Conservation (phyloP, 2,797 vertebrate species). For the Glossophaga mutica region DNA sequence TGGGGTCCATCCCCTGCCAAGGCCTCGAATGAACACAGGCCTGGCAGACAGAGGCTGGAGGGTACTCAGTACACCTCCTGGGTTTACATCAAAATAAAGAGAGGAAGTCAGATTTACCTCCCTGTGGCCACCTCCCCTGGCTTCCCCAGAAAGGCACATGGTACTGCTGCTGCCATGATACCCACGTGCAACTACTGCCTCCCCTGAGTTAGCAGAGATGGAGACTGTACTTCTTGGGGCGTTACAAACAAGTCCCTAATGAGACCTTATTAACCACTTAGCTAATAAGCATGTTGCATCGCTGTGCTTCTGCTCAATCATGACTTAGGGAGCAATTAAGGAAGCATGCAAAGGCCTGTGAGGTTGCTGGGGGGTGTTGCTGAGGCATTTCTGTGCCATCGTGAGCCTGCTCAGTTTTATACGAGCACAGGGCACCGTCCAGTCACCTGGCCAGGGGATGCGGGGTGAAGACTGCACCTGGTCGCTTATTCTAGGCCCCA, state of each 20-base stretch:
- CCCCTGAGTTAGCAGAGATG: neutral
- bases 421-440: neutral
- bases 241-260: slow-evolving; percentile 41
- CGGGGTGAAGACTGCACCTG: neutral
- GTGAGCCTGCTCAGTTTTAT: neutral
- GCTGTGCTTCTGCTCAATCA: neutral
- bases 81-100: neutral
- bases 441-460: neutral
- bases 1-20: no score
- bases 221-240: neutral
- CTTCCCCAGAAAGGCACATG: neutral
- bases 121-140: neutral
- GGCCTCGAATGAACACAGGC: neutral
- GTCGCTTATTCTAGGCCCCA: neutral
- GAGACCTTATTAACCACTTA: slow-evolving; percentile 62
- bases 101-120: neutral
- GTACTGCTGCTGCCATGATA: neutral
- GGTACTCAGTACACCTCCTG: neutral
- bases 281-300: slow-evolving; percentile 54
- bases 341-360: neutral
- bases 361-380: neutral
- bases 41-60: neutral
- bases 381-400: neutral
- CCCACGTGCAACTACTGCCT: neutral
- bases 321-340: neutral